Conservation (phyloP, 2,888 invertebrate genomes). For the Caprella mutica region DNA sequence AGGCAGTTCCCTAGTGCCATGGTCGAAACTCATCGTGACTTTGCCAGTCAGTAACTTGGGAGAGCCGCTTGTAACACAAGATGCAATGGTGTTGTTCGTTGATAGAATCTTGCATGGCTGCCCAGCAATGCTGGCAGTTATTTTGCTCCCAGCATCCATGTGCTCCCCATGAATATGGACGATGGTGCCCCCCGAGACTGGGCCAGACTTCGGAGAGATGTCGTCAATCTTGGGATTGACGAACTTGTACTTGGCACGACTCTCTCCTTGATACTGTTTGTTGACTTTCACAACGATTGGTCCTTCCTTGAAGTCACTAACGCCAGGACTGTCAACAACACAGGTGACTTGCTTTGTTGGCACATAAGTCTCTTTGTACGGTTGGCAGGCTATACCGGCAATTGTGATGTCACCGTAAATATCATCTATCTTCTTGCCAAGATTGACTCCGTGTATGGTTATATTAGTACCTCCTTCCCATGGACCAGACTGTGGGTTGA, state of each 20-base stretch:
- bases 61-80: constrained; percentile 37
- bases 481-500: constrained; percentile 76
- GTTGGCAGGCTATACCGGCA: constrained; percentile 82
- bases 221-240: constrained; percentile 55
- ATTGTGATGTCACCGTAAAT: constrained; percentile 86
- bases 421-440: constrained; percentile 71
- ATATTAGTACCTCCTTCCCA: constrained; percentile 94
- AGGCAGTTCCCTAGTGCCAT: constrained; percentile 38
- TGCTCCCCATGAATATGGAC: constrained; percentile 79
- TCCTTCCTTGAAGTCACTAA: constrained; percentile 62
- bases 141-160: constrained; percentile 89
- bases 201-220: constrained; percentile 66
- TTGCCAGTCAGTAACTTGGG: constrained; percentile 36
- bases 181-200: constrained; percentile 86
- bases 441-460: constrained; percentile 71
- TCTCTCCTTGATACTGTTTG: constrained; percentile 63
- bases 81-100: constrained; percentile 35
- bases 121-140: constrained; percentile 75
- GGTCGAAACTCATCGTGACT: constrained; percentile 41
- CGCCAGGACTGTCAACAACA: constrained; percentile 78
- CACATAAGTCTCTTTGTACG: constrained; percentile 72
- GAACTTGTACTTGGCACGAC: constrained; percentile 69
- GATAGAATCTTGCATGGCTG: constrained; percentile 72
- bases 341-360: constrained; percentile 85
- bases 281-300: constrained; percentile 63